A percentile compares a stretch with the other conserved stretches of the same genome.
Conservation (phyloP, 92 coral and sea anemone genomes). For the Umimayanthus chanpuru region DNA sequence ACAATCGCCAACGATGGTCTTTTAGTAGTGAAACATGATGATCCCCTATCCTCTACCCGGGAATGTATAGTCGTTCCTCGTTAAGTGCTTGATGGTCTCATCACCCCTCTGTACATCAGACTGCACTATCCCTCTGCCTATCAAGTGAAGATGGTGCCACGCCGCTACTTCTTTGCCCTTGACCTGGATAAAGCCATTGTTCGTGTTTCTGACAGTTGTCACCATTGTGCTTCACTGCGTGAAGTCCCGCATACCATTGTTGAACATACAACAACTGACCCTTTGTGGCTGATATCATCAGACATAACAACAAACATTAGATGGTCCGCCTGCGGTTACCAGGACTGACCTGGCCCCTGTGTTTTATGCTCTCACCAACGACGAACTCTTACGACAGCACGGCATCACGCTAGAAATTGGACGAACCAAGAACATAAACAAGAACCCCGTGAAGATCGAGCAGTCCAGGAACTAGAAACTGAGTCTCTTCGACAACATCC, state of each 20-base stretch:
- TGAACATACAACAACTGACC: conserved; percentile 14
- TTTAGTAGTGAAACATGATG: background rate
- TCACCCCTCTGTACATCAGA: background rate
- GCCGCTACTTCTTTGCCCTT: conserved; percentile 31
- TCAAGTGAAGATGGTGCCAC: background rate
- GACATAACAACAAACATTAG: background rate
- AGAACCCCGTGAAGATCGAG: conserved; percentile 43
- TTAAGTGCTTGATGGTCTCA: background rate
- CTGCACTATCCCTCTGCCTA: background rate
- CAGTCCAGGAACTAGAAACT: conserved; percentile 34
- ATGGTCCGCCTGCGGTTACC: background rate
- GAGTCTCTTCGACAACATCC: conserved; percentile 42
- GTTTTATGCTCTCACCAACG: conserved; percentile 7
- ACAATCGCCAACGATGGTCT: background rate
- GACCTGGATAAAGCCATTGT: conserved; percentile 6
- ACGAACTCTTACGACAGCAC: conserved; percentile 23
- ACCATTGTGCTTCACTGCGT: conserved; percentile 18
- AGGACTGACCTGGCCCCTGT: background rate
- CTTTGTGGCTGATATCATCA: conserved; percentile 1
- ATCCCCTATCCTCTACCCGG: background rate
- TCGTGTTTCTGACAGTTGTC: background rate
- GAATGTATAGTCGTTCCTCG: background rate
- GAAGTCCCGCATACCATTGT: background rate
- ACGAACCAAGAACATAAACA: conserved; percentile 36
- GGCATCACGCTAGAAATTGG: conserved; percentile 34